phyloP scores from a whole-genome alignment of 2,797 vertebrate species.

The Geotrypetes seraphini region DNA sequence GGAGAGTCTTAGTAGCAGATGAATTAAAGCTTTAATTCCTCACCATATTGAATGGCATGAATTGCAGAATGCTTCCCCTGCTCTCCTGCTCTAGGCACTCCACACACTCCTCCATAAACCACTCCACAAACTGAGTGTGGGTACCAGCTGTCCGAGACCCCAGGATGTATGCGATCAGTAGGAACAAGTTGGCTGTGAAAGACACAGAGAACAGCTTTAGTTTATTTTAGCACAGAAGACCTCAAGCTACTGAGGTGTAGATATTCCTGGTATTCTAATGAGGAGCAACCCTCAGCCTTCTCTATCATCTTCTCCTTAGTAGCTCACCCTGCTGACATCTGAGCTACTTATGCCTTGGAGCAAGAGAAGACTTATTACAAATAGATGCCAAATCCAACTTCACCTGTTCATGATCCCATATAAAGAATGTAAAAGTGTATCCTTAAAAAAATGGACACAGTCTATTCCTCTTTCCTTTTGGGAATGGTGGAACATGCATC shows the following conservation, averaged over 20 bases:
- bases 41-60: constrained; percentile 96
- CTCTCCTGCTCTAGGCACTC: constrained; percentile 87
- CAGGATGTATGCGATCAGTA: constrained; percentile 86
- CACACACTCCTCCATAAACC: constrained; percentile 95
- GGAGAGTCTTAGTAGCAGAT: accelerated
- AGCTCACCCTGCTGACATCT: accelerated
- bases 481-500: no score
- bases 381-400: no score
- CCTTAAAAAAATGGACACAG: no score
- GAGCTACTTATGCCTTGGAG: background rate
- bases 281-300: no score
- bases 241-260: no score
- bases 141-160: constrained; percentile 82
- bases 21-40: constrained; percentile 20
- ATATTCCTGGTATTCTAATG: no score
- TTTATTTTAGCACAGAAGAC: no score
- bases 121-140: constrained; percentile 96
- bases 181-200: constrained; percentile 83
- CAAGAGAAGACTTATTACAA: no score
- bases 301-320: background rate
- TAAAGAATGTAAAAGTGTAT: no score
- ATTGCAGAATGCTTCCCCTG: constrained; percentile 87
- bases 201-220: background rate
- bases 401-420: no score
- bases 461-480: no score